Conservation (phyloP, 2,797 vertebrate genomes). For the Cheirogaleus major region DNA sequence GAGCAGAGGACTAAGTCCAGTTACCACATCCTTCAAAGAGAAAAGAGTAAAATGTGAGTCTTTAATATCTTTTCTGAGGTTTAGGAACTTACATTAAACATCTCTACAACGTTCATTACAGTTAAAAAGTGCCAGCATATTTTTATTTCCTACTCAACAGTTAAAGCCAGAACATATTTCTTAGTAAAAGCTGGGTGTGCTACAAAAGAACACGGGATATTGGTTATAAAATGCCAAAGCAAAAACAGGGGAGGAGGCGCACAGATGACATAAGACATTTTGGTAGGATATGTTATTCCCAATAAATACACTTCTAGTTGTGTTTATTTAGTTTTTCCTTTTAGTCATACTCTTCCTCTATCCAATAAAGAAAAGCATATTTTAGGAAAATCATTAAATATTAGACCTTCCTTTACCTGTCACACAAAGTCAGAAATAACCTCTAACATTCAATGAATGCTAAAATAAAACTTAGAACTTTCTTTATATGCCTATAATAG, state of each 20-base stretch:
- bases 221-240: neutral
- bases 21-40: conserved; percentile 88
- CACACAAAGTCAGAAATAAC: conserved; percentile 27
- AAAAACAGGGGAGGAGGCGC: neutral
- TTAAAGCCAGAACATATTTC: conserved; percentile 29
- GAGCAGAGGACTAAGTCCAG: conserved; percentile 89
- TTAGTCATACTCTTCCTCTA: neutral
- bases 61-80: conserved; percentile 35
- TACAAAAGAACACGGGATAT: neutral
- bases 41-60: conserved; percentile 36
- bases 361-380: neutral
- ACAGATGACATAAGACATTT: neutral
- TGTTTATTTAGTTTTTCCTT: conserved; percentile 7
- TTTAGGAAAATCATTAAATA: neutral
- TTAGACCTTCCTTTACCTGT: neutral
- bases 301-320: neutral
- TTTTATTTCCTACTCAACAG: conserved; percentile 7
- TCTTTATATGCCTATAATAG: neutral
- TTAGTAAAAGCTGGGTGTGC: conserved; percentile 4
- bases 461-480: conserved; percentile 12
- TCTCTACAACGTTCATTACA: conserved; percentile 25
- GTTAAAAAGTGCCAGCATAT: conserved; percentile 1
- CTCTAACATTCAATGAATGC: neutral
- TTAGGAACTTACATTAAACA: conserved; percentile 41
- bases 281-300: neutral